phyloP scores from a whole-genome alignment of 2,113 vertebrate genomes.

The Gnathonemus longibarbis region DNA sequence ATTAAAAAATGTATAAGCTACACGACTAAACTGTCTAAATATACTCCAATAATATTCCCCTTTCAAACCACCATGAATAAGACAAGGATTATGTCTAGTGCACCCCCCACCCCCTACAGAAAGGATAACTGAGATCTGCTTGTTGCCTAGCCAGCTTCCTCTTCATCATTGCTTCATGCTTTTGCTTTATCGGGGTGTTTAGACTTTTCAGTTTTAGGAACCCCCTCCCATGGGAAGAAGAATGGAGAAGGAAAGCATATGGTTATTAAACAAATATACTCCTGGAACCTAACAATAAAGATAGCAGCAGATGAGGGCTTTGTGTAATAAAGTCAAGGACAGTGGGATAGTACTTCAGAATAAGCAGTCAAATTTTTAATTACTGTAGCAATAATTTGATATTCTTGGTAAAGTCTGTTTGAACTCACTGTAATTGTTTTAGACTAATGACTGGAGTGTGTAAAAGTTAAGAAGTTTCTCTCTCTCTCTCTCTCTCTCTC shows the following conservation, averaged over 20 bases:
- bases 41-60: neutral
- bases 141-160: neutral
- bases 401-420: neutral
- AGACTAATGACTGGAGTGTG: neutral
- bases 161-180: neutral
- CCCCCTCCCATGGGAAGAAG: conserved; percentile 1
- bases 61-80: neutral
- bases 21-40: neutral
- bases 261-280: neutral
- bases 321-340: neutral
- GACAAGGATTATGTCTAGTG: neutral
- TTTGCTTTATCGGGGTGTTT: neutral
- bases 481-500: neutral
- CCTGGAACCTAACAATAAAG: neutral
- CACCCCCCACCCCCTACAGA: neutral
- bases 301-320: neutral
- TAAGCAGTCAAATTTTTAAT: neutral
- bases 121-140: neutral
- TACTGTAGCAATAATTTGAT: neutral
- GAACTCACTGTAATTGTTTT: neutral
- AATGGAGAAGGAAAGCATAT: neutral
- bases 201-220: neutral
- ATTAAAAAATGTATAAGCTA: neutral
- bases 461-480: neutral
- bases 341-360: neutral